Evolutionary conservation across 2,888 invertebrate genomes (phyloP).

Genomic region (Melolontha melolontha): DNA sequence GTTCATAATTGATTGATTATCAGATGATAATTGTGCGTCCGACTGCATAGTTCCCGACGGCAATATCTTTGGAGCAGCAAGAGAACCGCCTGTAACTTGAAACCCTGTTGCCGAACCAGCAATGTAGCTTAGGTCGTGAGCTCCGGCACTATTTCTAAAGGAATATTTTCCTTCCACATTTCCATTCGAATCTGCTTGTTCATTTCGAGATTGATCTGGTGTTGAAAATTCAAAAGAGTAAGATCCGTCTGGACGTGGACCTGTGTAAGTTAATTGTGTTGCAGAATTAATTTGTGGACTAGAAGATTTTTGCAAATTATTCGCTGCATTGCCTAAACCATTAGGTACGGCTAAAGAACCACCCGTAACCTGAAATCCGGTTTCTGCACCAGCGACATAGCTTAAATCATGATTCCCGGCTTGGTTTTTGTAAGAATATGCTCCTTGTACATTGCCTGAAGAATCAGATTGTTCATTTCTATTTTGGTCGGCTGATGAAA

Average conservation of each 20-base stretch:
- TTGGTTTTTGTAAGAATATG: constrained; percentile 52
- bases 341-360: constrained; percentile 59
- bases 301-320: constrained; percentile 52
- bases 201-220: constrained; percentile 59
- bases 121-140: constrained; percentile 50
- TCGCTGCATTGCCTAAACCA: constrained; percentile 44
- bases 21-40: not conserved
- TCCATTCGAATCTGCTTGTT: constrained; percentile 79
- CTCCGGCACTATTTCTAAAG: constrained; percentile 62
- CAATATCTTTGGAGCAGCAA: not conserved
- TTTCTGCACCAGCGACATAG: constrained; percentile 48
- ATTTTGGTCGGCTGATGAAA: constrained; percentile 54
- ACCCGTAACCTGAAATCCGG: constrained; percentile 57
- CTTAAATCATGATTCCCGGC: constrained; percentile 52
- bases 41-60: not conserved
- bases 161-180: constrained; percentile 82
- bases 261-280: constrained; percentile 1
- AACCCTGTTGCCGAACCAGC: constrained; percentile 49
- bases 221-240: constrained; percentile 56
- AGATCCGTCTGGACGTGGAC: constrained; percentile 51
- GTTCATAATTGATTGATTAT: not conserved
- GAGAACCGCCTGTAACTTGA: constrained; percentile 59
- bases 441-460: constrained; percentile 54
- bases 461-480: constrained; percentile 55
- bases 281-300: constrained; percentile 9